A percentile compares a stretch with the other conserved stretches of the same genome.
Conservation (phyloP, 2,888 invertebrate genomes). For the Sphaerophoria rueppellii region DNA sequence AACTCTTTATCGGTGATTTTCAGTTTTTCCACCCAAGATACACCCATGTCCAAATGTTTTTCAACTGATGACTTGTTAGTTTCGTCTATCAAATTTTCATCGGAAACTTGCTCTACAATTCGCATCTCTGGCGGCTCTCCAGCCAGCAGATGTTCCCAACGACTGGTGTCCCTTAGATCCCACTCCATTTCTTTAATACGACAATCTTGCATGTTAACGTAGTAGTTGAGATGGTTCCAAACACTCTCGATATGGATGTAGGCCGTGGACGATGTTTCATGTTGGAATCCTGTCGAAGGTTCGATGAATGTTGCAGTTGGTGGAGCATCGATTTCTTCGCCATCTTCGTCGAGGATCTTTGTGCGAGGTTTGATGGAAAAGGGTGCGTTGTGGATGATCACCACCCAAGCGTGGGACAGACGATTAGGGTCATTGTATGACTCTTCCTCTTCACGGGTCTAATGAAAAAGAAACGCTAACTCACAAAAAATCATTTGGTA, state of each 20-base stretch:
- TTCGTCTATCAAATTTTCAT: constrained; percentile 83
- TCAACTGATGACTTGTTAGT: constrained; percentile 83
- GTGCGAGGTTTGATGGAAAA: constrained; percentile 78
- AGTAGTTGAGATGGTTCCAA: constrained; percentile 94
- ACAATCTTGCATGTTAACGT: constrained; percentile 87
- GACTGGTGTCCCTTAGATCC: constrained; percentile 84
- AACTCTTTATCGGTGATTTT: constrained; percentile 85
- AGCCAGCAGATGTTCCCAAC: constrained; percentile 89
- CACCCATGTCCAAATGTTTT: constrained; percentile 90
- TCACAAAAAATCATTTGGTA: background rate
- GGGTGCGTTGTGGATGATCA: constrained; percentile 84
- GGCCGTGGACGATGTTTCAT: constrained; percentile 84
- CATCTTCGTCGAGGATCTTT: constrained; percentile 77
- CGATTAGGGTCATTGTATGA: constrained; percentile 86
- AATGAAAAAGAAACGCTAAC: constrained; percentile 33
- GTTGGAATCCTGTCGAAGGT: constrained; percentile 89
- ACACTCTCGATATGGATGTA: constrained; percentile 92
- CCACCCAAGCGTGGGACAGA: constrained; percentile 93
- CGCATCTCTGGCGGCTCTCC: constrained; percentile 86
- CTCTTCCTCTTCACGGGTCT: constrained; percentile 87
- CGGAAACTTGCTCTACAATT: constrained; percentile 78
- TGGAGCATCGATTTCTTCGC: constrained; percentile 77
- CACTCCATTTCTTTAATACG: constrained; percentile 84
- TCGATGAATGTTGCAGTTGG: constrained; percentile 89
- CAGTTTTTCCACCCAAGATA: constrained; percentile 88